Percentiles rank a stretch among this genome's conserved stretches.
These are phyloP conservation scores for Dolichomitus sp. DNA, from an alignment of 2,888 invertebrate species.

Conservation along the genomic window DNA sequence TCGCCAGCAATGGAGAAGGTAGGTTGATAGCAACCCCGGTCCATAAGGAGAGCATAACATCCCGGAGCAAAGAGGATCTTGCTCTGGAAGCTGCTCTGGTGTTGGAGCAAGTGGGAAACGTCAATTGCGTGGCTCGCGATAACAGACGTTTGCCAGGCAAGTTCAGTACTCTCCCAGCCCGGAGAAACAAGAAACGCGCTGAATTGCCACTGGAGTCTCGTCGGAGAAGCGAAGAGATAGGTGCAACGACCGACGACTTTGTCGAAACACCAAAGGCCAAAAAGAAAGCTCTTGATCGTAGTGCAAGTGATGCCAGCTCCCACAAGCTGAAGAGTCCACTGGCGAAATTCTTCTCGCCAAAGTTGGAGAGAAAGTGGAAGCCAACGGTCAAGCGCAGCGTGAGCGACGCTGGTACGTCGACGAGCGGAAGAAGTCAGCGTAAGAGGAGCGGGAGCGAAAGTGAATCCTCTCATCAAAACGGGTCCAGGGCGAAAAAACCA, in stretches of 20 bases:
- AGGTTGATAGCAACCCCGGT: conserved; percentile 86
- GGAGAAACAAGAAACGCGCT: conserved; percentile 86
- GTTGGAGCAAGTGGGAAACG: conserved; percentile 91
- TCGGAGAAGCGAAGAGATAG: conserved; percentile 88
- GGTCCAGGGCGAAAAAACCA: conserved; percentile 89
- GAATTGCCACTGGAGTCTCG: conserved; percentile 79
- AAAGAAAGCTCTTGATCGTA: conserved; percentile 86
- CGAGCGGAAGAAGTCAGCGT: conserved; percentile 83
- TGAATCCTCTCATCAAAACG: conserved; percentile 87
- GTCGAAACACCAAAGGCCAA: conserved; percentile 85
- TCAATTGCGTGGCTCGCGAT: conserved; percentile 88
- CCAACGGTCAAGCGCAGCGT: conserved; percentile 81
- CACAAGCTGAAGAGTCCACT: conserved; percentile 79
- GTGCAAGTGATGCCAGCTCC: conserved; percentile 85
- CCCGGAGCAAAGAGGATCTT: conserved; percentile 91
- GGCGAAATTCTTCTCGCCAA: conserved; percentile 81
- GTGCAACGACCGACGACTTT: conserved; percentile 77
- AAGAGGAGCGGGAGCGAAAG: conserved; percentile 89
- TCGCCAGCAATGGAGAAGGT: conserved; percentile 86
- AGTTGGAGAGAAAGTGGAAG: conserved; percentile 78
- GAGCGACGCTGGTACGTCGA: conserved; percentile 88
- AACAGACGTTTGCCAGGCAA: conserved; percentile 82
- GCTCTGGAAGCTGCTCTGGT: conserved; percentile 93
- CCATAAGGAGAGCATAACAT: conserved; percentile 89
- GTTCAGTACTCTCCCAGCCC: conserved; percentile 90